A percentile compares a stretch with the other conserved stretches of the same genome.
phyloP scores from a whole-genome alignment of 2,797 vertebrate species.

The Xenopus petersii region DNA sequence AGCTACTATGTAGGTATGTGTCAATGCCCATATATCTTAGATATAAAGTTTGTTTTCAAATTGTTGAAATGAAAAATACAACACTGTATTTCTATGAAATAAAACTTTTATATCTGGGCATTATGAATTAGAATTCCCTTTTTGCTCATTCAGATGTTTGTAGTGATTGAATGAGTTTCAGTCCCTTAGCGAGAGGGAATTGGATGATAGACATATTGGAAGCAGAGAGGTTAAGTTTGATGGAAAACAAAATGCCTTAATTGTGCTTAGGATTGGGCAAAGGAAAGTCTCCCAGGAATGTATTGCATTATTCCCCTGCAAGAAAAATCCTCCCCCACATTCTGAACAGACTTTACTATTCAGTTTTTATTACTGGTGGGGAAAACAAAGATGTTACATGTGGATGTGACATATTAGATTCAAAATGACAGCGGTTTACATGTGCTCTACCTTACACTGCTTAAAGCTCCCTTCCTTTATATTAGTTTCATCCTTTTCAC shows the following conservation, averaged over 20 bases:
- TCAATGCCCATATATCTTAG: too few species aligned
- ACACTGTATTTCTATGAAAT: too few species aligned
- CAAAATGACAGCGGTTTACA: constrained; percentile 40
- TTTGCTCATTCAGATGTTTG: neutral
- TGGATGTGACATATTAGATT: constrained; percentile 28
- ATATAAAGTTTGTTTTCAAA: too few species aligned
- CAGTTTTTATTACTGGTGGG: constrained; percentile 25
- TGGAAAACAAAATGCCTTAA: neutral
- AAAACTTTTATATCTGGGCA: neutral
- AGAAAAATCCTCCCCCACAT: constrained; percentile 30
- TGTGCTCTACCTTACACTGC: constrained; percentile 22
- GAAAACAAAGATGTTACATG: constrained; percentile 34
- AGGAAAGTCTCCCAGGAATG: constrained; percentile 19
- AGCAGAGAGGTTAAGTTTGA: constrained; percentile 3
- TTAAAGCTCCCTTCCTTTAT: constrained; percentile 18
- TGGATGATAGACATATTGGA: neutral
- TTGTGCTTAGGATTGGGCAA: constrained; percentile 1
- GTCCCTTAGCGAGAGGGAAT: neutral
- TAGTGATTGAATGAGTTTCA: neutral
- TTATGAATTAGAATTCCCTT: neutral
- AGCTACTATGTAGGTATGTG: too few species aligned
- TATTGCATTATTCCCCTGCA: constrained; percentile 3
- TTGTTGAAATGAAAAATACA: too few species aligned
- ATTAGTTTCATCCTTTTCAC: constrained; percentile 21
- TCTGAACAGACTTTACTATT: constrained; percentile 43